Percentiles rank a stretch among this genome's conserved stretches.
phyloP scores from a whole-genome alignment of 2,113 vertebrate species.

The Aegotheles bennettii region DNA sequence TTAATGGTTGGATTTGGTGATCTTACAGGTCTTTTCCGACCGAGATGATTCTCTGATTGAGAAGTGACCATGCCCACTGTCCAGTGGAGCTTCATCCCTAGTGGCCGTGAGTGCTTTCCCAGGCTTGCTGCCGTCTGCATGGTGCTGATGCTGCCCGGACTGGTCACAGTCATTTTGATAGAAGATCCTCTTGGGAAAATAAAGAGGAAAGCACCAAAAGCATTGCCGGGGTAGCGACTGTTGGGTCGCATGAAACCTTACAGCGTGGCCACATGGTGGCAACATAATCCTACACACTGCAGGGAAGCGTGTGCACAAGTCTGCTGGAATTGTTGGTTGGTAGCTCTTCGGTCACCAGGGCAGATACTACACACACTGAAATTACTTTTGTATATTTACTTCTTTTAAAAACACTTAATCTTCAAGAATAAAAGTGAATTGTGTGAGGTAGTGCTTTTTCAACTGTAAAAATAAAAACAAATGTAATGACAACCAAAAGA shows the following conservation, averaged over 20 bases:
- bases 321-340: fast-evolving
- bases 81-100: background rate
- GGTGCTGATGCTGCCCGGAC: background rate
- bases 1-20: no score
- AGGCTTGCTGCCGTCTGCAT: background rate
- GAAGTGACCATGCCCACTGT: fast-evolving
- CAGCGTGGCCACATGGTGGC: background rate
- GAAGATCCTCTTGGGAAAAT: background rate
- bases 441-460: background rate
- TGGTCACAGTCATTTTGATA: fast-evolving
- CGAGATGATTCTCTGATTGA: no score
- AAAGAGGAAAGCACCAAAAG: background rate
- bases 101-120: background rate
- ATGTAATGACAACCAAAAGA: background rate
- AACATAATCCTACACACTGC: background rate
- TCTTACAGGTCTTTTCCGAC: no score
- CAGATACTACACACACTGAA: background rate
- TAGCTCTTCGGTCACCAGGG: background rate
- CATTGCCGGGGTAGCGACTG: fast-evolving
- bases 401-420: background rate
- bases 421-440: background rate
- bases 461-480: background rate
- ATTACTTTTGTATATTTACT: background rate
- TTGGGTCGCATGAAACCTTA: background rate
- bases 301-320: background rate